phyloP scores from a whole-genome alignment of 2,797 vertebrate species.

The Artibeus jamaicensis region DNA sequence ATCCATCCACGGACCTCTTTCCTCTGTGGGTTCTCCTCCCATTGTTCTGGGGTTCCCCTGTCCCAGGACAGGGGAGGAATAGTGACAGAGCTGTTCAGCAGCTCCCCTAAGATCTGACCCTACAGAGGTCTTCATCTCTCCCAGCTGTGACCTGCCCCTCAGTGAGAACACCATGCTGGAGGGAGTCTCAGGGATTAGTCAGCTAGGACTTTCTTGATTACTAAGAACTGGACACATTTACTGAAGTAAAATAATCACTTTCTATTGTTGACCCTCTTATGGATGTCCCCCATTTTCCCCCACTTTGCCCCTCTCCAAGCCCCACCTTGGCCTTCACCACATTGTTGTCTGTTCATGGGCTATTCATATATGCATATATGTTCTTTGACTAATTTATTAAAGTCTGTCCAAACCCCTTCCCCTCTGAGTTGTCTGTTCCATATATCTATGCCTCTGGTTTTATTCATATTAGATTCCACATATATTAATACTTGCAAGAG shows the following conservation, averaged over 20 bases:
- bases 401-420: not conserved
- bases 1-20: not conserved
- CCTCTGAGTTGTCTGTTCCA: not conserved
- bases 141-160: too few species aligned
- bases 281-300: not conserved
- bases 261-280: not conserved
- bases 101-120: not conserved
- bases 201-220: not conserved
- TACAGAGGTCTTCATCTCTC: not conserved
- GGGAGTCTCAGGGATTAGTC: not conserved
- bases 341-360: not conserved
- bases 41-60: not conserved
- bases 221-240: not conserved
- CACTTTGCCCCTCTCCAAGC: not conserved
- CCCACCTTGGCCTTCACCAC: not conserved
- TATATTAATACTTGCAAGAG: not conserved
- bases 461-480: not conserved
- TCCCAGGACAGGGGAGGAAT: not conserved
- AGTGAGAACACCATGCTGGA: not conserved
- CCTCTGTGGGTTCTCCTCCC: not conserved
- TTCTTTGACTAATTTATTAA: not conserved
- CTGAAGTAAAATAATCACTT: not conserved
- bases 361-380: not conserved
- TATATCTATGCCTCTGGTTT: not conserved
- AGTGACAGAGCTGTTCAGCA: not conserved